Percentiles rank a stretch among this genome's conserved stretches.
Evolutionary conservation across 2,888 invertebrate species (phyloP).

Genomic region (Polia nebulosa): DNA sequence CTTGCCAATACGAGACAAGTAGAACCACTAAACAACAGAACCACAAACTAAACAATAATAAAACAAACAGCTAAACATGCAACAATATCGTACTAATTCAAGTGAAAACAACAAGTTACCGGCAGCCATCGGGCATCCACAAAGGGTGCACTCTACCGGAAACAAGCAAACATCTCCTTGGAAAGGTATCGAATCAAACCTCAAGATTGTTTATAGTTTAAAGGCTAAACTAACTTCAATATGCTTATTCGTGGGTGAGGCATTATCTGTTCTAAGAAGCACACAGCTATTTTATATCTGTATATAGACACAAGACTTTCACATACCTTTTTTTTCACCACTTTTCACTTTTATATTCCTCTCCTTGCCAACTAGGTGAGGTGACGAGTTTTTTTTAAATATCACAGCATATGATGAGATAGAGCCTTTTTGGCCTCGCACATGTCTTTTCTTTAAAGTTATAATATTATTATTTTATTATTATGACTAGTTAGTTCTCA

Average conservation of each 20-base stretch:
- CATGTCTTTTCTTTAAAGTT: no score
- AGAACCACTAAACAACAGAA: neutral
- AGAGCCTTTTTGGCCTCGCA: no score
- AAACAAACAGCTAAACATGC: conserved; percentile 29
- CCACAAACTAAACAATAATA: neutral
- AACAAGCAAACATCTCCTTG: conserved; percentile 38
- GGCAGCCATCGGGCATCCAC: conserved; percentile 16
- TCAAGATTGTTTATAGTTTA: conserved; percentile 21
- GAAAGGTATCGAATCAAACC: conserved; percentile 43
- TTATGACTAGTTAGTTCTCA: no score
- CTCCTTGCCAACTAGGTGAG: no score
- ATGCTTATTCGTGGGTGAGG: neutral
- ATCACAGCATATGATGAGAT: no score
- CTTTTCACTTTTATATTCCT: no score
- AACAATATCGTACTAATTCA: conserved; percentile 49
- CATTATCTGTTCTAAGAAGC: neutral
- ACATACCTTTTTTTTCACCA: no score
- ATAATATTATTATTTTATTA: no score
- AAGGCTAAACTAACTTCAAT: neutral
- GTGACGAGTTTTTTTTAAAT: no score
- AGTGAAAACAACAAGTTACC: conserved; percentile 42
- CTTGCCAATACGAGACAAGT: neutral
- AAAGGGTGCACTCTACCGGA: conserved; percentile 47
- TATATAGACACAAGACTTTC: no score
- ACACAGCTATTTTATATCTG: neutral